Evolutionary conservation across 1,140 invertebrate species (phyloP), one percentile per base, ranked within the genome.

Genomic region (Phocides pigmalion): DNA sequence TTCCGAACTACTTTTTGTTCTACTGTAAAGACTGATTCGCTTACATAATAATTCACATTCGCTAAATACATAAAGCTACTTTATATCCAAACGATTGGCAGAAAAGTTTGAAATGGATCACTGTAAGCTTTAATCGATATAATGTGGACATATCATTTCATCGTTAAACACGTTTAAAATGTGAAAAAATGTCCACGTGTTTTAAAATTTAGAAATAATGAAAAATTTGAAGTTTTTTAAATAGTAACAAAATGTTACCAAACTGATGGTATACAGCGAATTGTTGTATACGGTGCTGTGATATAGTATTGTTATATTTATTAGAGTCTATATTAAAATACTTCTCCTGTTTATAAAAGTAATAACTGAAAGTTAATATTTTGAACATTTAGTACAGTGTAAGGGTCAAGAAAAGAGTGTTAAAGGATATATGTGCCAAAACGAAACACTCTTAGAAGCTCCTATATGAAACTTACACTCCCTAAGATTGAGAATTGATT

Each of bases 221-320:
- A 72, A 69, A 72, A 72, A 70, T 75, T 63, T 63, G 71, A 71
- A 70, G 64, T 68, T 20, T 46, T 16, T 73, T 70, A 76, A 72
- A 66, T 72, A 59, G 56, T 70, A 69, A 61, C 63, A 50, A 76
- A 74, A 74, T 74, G 72, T 81, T 78, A 79, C 66, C 64, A 79
- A 76, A 70, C 59, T 72, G 66, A 73, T 72, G 66, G 70, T 75
- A 70, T 76, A 80, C 73, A 79, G 75, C 73, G 64, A 66, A 64
- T 56, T 71, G 77, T 80, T 82, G 76, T 79, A 76, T 77, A 76
- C 76, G 76, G 79, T 81, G 74, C 81, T 85, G 81, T 85, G 78
- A 84, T 84, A 84, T 82, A 79, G 70, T 82, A 78, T 82, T 85
- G 68, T 81, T 83, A 70, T 77, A 84, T 74, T 75, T 76, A 82